These are phyloP conservation scores for Pogonomyrmex barbatus DNA, from an alignment of 1,140 invertebrate species.

Conservation along the genomic window DNA sequence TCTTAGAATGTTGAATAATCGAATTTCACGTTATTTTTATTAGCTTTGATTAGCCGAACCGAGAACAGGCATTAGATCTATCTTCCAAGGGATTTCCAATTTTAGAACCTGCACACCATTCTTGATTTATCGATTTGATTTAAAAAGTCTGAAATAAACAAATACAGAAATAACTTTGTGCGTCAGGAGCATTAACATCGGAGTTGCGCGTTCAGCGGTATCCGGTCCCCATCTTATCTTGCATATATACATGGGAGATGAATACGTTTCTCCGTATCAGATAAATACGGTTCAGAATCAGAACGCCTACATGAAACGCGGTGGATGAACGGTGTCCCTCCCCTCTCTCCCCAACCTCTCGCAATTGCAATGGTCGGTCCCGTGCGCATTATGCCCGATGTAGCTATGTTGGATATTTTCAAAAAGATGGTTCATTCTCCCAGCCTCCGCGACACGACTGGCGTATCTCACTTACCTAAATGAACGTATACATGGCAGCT, in stretches of 20 bases:
- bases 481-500: constrained; percentile 40
- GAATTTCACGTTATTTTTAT: neutral
- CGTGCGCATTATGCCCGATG: neutral
- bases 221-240: constrained; percentile 24
- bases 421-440: constrained; percentile 27
- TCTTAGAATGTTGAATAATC: neutral
- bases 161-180: neutral
- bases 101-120: neutral
- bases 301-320: constrained; percentile 21
- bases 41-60: neutral
- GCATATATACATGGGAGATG: neutral
- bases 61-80: neutral
- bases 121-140: neutral
- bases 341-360: neutral
- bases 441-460: neutral
- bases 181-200: neutral
- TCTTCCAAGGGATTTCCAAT: neutral
- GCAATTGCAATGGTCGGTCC: constrained; percentile 42
- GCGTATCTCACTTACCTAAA: constrained; percentile 52
- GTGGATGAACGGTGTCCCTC: constrained; percentile 19
- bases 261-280: constrained; percentile 25
- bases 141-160: neutral
- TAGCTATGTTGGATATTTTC: neutral
- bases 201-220: neutral
- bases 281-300: constrained; percentile 38